phyloP scores from a whole-genome alignment of 2,888 invertebrate species.

The Vannuccia rotundouncinata region DNA sequence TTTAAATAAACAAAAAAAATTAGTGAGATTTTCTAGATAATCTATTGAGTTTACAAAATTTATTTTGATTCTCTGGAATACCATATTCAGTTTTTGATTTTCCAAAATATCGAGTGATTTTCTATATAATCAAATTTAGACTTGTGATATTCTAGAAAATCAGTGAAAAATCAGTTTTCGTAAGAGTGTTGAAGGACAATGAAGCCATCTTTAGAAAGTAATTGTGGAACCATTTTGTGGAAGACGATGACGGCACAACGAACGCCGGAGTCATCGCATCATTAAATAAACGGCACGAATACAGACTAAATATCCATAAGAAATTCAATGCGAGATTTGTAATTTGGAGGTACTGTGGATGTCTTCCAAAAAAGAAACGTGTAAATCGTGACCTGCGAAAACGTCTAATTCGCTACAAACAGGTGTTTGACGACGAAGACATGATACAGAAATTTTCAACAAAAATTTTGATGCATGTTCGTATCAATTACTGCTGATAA shows the following conservation, averaged over 20 bases:
- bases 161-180: too few species aligned
- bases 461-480: not conserved
- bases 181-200: not conserved
- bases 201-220: not conserved
- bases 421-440: not conserved
- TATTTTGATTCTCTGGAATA: too few species aligned
- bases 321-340: not conserved
- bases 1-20: too few species aligned
- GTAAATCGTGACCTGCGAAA: not conserved
- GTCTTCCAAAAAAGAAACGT: not conserved
- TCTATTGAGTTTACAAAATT: too few species aligned
- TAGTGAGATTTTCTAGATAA: too few species aligned
- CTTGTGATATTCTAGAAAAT: too few species aligned
- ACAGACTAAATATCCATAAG: not conserved
- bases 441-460: not conserved
- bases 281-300: not conserved
- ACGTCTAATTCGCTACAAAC: not conserved
- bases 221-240: not conserved
- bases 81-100: too few species aligned
- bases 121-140: too few species aligned
- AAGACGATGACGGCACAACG: not conserved
- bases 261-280: not conserved
- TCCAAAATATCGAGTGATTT: too few species aligned
- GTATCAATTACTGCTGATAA: not conserved
- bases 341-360: not conserved